Base-by-base conservation (phyloP, 1,140 invertebrate species). In the Procambarus clarkii region DNA sequence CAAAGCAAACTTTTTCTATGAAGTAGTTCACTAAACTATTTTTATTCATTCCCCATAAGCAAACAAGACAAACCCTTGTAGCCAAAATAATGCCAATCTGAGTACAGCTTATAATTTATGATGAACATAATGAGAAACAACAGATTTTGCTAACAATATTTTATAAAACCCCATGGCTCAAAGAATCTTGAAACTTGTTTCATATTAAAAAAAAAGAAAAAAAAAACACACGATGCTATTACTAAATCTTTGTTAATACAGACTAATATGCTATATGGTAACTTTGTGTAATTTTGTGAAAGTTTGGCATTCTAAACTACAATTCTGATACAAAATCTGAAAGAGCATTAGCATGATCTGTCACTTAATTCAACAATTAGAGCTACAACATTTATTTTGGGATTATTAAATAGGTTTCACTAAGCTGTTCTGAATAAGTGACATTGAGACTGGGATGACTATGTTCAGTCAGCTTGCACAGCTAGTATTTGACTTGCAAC, bases 271-370 rank as follows among this genome's bases (percentile, higher is more conserved):
- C 48, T 81, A 58, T 58, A 81, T 81, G 79, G 79, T 81, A 81
- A 81, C 79, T 54, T 81, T 74, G 50, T 81, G 50, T 81, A 48
- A 81, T 81, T 81, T 81, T 81, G 79, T 50, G 79, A 81, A 81
- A 81, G 79, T 81, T 81, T 81, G 46, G 79, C 48, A 54, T 58
- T 58, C 79, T 81, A 81, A 81, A 81, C 79, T 81, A 81, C 48
- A 81, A 74, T 34, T 54, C 11, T 58, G 48, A 81, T 81, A 50
- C 79, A 81, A 81, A 81, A 81, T 81, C 79, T 81, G 79, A 24
- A 81, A 58, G 48, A 81, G 48, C 48, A 81, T 34, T 18, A 34
- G 69, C 24, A 74, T 34, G n/a, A 74, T 4, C 18, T 64, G 60
- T 64, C 60, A 64, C 60, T 15, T 64, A 18, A 64, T 64, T 64